phyloP scores from a whole-genome alignment of 2,888 invertebrate genomes.

The Vandiemenella viatica region DNA sequence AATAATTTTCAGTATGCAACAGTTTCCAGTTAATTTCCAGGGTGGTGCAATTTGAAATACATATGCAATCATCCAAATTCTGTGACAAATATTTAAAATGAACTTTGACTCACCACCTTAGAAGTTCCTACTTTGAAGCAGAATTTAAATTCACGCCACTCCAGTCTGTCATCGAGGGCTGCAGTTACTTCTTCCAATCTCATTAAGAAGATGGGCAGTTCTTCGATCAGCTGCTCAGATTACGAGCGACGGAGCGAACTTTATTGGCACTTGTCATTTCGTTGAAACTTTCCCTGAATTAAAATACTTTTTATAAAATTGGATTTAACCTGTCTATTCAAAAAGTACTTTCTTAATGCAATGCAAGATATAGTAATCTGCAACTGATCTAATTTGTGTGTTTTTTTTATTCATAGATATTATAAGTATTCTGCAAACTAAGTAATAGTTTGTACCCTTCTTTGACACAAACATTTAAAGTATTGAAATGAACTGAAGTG shows the following conservation, averaged over 20 bases:
- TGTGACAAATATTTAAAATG: neutral
- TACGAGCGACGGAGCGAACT: constrained; percentile 41
- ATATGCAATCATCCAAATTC: neutral
- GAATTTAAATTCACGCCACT: constrained; percentile 45
- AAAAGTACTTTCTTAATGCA: too few relatives aligned
- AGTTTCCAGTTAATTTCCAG: too few relatives aligned
- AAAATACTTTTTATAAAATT: too few relatives aligned
- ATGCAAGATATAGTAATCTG: too few relatives aligned
- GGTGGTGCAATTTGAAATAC: too few relatives aligned
- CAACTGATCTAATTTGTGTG: neutral
- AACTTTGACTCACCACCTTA: constrained; percentile 40
- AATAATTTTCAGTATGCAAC: too few relatives aligned
- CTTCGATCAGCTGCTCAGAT: constrained; percentile 46
- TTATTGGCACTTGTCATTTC: constrained; percentile 43
- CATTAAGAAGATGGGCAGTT: constrained; percentile 43
- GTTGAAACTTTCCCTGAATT: constrained; percentile 40
- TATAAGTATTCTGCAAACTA: too few relatives aligned
- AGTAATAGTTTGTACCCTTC: too few relatives aligned
- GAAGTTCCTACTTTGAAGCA: constrained; percentile 45
- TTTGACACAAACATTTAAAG: too few relatives aligned
- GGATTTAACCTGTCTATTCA: too few relatives aligned
- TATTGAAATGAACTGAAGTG: too few relatives aligned
- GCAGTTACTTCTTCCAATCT: constrained; percentile 44
- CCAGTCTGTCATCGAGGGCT: constrained; percentile 44
- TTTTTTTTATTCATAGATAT: too few relatives aligned